These are phyloP conservation scores for Ooceraea biroi DNA, from an alignment of 1,140 invertebrate genomes.

Conservation along the genomic window DNA sequence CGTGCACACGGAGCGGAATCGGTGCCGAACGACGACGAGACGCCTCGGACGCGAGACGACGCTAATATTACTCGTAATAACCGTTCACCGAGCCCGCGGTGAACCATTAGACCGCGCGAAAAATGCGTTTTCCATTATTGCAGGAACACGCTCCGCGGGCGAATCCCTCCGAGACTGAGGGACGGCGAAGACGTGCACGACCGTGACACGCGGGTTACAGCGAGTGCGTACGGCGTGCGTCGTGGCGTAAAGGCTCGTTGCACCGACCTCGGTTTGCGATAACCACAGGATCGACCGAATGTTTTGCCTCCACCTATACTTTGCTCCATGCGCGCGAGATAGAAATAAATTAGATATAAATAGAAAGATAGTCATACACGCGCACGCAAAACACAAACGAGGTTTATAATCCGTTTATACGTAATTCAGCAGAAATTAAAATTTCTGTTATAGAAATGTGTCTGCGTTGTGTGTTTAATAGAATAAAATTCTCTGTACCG, in stretches of 20 bases:
- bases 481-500: background rate
- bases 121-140: slow-evolving; percentile 69
- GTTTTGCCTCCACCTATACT: background rate
- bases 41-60: slow-evolving; percentile 25
- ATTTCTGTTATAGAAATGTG: background rate
- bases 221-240: slow-evolving; percentile 38
- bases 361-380: background rate
- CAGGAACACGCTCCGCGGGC: slow-evolving; percentile 40
- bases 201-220: slow-evolving; percentile 70
- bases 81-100: slow-evolving; percentile 1
- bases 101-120: slow-evolving; percentile 50
- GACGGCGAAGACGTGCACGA: slow-evolving; percentile 46
- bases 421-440: slow-evolving; percentile 18
- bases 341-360: background rate
- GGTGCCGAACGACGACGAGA: slow-evolving; percentile 48
- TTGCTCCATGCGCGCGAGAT: background rate
- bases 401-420: too few relatives aligned
- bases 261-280: slow-evolving; percentile 19
- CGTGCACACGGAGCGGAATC: slow-evolving; percentile 29
- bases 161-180: background rate
- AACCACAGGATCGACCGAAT: background rate
- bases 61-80: slow-evolving; percentile 60
- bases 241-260: slow-evolving; percentile 42
- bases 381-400: background rate
- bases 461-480: too few relatives aligned